Base-by-base conservation (phyloP, 2,113 vertebrate species). In the Hyperopisus bebe region DNA sequence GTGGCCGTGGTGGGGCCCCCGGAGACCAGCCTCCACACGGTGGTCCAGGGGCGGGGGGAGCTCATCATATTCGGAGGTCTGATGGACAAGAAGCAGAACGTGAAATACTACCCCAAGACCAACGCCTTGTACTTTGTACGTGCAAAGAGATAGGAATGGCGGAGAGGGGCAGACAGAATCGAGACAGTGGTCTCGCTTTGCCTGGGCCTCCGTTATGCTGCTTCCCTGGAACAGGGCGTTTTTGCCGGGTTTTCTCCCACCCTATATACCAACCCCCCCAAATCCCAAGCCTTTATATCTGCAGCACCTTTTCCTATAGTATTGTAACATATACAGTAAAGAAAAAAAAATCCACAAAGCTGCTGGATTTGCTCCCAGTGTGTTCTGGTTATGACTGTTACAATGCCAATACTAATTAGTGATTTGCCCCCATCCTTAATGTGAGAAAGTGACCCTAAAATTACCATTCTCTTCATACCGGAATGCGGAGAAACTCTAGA, bases 11-110 rank as follows among this genome's bases (percentile, higher is more conserved):
- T 98, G 0, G 98, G 98, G 0, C 98, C 98, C 0, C 98, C 98
- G 0, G 98, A 99, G 93, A 99, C 98, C 92, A 99, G 98, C 94
- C 96, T 99, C 90, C 98, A 99, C 91, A 99, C 98, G 0, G 98
- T 99, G 92, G 98, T 99, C 1, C 98, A 99, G 89, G 98, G 98
- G 91, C 92, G 98, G 48, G 98, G 98, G 0, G 98, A 99, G 90
- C 95, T 99, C 83, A 99, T 99, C 92, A 97, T 99, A 51, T 99
- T 99, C 0, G 98, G 98, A 17, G 98, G 98, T 55, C 96, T 99
- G 91, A 99, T 99, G 97, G 98, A 99, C 98, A 99, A 99, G 96
- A 99, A 99, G 95, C 98, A 99, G 93, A 99, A 99, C 92, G 98
- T 99, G 90, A 99, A 99, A 94, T 99, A 99, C 92, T 99, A 99